phyloP scores from a whole-genome alignment of 2,888 invertebrate genomes.

The Polyommatus icarus region DNA sequence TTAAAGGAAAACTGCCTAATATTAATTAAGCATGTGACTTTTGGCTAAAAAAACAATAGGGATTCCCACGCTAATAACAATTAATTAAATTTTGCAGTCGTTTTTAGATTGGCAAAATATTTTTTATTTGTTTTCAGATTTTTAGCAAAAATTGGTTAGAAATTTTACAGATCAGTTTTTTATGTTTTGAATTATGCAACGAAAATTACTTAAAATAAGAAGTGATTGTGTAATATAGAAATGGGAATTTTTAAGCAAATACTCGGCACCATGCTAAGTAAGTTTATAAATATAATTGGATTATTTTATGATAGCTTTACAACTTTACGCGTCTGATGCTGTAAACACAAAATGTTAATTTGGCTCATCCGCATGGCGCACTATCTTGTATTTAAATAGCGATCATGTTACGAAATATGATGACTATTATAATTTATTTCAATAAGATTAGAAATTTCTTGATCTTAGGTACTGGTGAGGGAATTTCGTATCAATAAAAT shows the following conservation, averaged over 20 bases:
- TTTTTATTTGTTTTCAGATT: background rate
- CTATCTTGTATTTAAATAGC: constrained; percentile 1
- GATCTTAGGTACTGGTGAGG: background rate
- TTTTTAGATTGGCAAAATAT: background rate
- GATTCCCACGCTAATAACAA: background rate
- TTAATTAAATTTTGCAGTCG: background rate
- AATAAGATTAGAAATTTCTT: background rate
- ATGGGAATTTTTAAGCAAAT: constrained; percentile 32
- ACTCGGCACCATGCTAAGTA: constrained; percentile 30
- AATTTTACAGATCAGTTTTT: background rate
- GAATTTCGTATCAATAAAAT: no score
- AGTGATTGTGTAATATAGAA: background rate
- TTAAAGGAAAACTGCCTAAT: background rate
- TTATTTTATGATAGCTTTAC: background rate
- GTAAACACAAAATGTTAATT: background rate
- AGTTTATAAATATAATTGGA: constrained; percentile 24
- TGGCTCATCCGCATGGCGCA: background rate
- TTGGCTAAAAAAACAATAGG: background rate
- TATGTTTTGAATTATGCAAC: background rate
- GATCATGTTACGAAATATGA: background rate
- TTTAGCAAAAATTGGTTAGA: background rate
- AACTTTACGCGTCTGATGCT: background rate
- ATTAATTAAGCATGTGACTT: background rate
- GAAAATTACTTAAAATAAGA: background rate
- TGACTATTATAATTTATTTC: background rate